Conservation (phyloP, 2,113 vertebrate species). For the Probosciger aterrimus region DNA sequence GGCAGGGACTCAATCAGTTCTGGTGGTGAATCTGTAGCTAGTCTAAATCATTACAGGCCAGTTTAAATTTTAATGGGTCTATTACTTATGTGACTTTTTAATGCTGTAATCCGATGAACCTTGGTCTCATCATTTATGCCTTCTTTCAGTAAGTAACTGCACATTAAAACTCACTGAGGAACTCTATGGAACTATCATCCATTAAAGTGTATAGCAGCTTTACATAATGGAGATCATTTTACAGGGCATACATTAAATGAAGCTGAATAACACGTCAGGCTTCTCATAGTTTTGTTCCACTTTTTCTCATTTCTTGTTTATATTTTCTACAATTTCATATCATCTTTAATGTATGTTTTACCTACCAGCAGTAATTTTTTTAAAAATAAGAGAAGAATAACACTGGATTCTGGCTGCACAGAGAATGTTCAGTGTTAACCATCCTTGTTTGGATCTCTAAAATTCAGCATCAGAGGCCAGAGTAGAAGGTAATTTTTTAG, state of each 20-base stretch:
- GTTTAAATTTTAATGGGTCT: not conserved
- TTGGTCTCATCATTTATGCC: not conserved
- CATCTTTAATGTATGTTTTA: not conserved
- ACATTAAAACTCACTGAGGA: not conserved
- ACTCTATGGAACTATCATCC: not conserved
- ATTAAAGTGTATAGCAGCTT: not conserved
- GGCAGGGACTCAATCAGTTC: not conserved
- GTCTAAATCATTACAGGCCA: not conserved
- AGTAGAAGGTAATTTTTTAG: not conserved
- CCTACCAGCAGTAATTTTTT: not conserved
- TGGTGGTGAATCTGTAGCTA: not conserved
- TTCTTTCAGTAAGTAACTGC: not conserved
- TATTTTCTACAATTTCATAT: not conserved
- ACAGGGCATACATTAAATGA: not conserved
- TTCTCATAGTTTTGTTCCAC: not conserved
- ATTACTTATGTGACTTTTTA: not conserved
- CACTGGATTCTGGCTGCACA: not conserved
- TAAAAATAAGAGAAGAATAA: not conserved
- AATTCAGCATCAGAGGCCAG: not conserved
- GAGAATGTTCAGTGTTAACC: not conserved
- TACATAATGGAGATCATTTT: not conserved
- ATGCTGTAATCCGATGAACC: not conserved
- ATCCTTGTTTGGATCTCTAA: not conserved
- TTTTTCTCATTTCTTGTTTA: not conserved
- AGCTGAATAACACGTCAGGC: not conserved